Evolutionary conservation across 1,140 invertebrate genomes (phyloP), one percentile per base, ranked within the genome.

Genomic region (Yoshiicerus persimilis): DNA sequence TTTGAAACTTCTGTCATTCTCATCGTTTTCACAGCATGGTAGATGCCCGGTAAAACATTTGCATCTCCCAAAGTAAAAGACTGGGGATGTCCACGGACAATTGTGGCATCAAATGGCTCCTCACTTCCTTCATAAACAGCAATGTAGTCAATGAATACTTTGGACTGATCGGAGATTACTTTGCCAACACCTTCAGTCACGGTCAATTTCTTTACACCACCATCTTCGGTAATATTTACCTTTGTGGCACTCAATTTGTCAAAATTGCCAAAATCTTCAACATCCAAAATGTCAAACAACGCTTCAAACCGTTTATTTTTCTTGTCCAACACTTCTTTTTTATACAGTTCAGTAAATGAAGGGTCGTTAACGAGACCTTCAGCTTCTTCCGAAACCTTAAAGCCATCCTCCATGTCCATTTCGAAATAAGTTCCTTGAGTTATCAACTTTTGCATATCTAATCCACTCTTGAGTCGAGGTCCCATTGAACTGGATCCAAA

Each of bases 81-180:
- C 1, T 27, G 2, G 8, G 83, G 23, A 10, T n/a, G n/a, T 16
- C 39, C 16, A 1, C n/a, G 23, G 0, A 20, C 11, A 0, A 84
- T 30, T 9, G 38, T 84, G 0, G 83, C 47, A 27, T 84, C 83
- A 36, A 16, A 84, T 83, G 92, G 90, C 11, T 92, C 83, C 27
- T 84, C 38, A 62, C 32, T 13, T 27, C 83, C 83, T 16, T 56
- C 83, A 13, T 11, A 4, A 13, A 47, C 30, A 16, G n/a, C 38
- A 25, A 84, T 27, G 8, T 84, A 84, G 38, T 41, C 23, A 9
- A 84, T 25, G 6, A 10, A 41, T 9, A 84, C 39, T 84, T 47
- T 84, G 27, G 83, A 41, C 5, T 10, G 13, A 23, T 25, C 25
- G 4, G 10, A 23, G 27, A 84, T 13, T 25, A 6, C 9, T 2